Evolutionary conservation across 2,797 vertebrate species (phyloP).

Genomic region (Syngnathus acus): DNA sequence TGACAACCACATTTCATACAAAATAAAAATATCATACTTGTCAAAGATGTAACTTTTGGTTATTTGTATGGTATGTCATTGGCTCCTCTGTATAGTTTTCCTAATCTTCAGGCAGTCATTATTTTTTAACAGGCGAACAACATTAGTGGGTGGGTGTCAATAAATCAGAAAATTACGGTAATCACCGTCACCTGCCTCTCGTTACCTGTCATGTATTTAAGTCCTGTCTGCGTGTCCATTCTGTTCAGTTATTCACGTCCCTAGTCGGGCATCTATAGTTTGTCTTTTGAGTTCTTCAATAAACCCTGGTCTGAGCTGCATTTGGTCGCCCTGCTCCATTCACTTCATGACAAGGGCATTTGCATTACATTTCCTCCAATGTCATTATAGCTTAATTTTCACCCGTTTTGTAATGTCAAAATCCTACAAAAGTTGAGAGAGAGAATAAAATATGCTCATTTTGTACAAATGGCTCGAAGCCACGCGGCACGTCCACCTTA

Average conservation of each 20-base stretch:
- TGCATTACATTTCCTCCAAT: constrained; percentile 6
- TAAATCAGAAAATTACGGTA: too few relatives aligned
- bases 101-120: neutral
- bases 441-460: constrained; percentile 2
- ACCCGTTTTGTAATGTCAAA: constrained; percentile 36
- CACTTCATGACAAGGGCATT: too few relatives aligned
- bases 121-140: neutral
- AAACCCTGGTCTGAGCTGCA: too few relatives aligned
- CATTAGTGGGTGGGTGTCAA: neutral
- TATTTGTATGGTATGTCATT: neutral
- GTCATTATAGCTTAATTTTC: constrained; percentile 37
- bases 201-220: too few relatives aligned
- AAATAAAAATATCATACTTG: neutral
- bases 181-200: too few relatives aligned
- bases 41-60: neutral
- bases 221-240: too few relatives aligned
- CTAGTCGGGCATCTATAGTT: too few relatives aligned
- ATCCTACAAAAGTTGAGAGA: constrained; percentile 10
- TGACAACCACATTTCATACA: neutral
- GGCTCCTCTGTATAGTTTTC: neutral
- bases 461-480: constrained; percentile 26
- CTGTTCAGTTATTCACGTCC: too few relatives aligned
- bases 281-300: too few relatives aligned
- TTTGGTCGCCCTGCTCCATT: too few relatives aligned
- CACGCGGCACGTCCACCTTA: too few relatives aligned